Percentiles rank a stretch among this genome's conserved stretches.
Conservation (phyloP, 2,888 invertebrate species). For the Mystacides longicornis region DNA sequence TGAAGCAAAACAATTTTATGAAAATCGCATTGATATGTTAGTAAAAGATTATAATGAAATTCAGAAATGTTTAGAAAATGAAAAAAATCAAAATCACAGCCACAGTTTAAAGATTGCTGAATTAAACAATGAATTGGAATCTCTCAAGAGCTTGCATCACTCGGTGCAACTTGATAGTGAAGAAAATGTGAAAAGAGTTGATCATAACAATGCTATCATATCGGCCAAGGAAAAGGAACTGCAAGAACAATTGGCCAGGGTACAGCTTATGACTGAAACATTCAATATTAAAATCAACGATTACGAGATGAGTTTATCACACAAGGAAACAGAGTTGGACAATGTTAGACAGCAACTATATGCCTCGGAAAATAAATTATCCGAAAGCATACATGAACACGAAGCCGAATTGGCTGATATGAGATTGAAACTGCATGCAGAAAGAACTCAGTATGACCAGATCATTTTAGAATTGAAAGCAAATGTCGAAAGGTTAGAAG, state of each 20-base stretch:
- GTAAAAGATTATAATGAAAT: background rate
- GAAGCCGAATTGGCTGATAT: constrained; percentile 48
- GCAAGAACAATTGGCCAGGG: constrained; percentile 5
- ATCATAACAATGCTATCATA: constrained; percentile 30
- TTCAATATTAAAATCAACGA: constrained; percentile 22
- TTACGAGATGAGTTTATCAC: constrained; percentile 12
- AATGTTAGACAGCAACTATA: constrained; percentile 17
- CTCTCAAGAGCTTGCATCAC: constrained; percentile 27
- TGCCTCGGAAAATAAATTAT: constrained; percentile 31
- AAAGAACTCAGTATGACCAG: constrained; percentile 34
- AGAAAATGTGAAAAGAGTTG: constrained; percentile 36
- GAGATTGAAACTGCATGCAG: constrained; percentile 47
- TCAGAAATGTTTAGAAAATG: background rate
- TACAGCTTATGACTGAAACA: constrained; percentile 15
- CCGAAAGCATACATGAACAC: constrained; percentile 47
- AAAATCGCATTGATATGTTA: background rate
- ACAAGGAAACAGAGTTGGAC: constrained; percentile 23
- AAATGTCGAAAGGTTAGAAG: constrained; percentile 32
- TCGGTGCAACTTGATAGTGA: constrained; percentile 27
- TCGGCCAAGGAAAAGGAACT: constrained; percentile 22
- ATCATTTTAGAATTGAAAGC: constrained; percentile 28
- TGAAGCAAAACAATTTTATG: background rate
- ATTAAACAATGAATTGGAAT: constrained; percentile 36
- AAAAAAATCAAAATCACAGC: background rate
- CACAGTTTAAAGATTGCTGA: background rate